Evolutionary conservation across 2,797 vertebrate genomes (phyloP), one percentile per base, ranked within the genome.

Genomic region (Urocyon cinereoargenteus): DNA sequence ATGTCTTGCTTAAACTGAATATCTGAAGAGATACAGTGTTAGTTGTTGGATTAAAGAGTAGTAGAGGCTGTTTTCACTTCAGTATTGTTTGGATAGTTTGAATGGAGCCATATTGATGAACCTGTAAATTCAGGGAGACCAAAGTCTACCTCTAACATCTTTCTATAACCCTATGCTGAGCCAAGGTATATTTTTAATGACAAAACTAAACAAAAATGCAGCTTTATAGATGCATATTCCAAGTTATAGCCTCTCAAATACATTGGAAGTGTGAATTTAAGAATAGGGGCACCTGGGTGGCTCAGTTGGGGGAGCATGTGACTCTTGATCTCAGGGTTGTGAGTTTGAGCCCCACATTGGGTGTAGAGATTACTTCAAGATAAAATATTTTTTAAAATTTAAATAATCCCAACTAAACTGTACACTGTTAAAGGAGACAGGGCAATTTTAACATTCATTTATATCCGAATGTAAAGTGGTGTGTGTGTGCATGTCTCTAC

Each of bases 391-490:
- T 49, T 49, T 4, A 75, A 40, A 45, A 73, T 73, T 40, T 40
- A 72, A 96, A 86, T 88, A 75, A 91, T 97, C 28, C 14, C 31
- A 96, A 89, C 57, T 87, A 85, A 92, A 90, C 53, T 83, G 7
- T 83, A 31, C n/a, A 26, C 81, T 90, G 22, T 94, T 94, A 88
- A 93, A 88, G 89, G 66, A 62, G 36, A 95, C 85, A 45, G 55
- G 77, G 40, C 21, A 82, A 85, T 94, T 97, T 97, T 95, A 90
- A 70, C 79, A 36, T 86, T 92, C 89, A 95, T 49, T 91, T 96
- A 79, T 77, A 85, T 83, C 31, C 59, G 87, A 87, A 87, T 93
- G 87, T 96, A 97, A 96, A 77, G 28, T 40, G 22, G 4, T 73
- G 73, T 89, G 61, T 96, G 4, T 77, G 16, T 57, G 7, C 40